Evolutionary conservation across 2,797 vertebrate species (phyloP), one percentile per base, ranked within the genome.

Genomic region (Ficedula albicollis): DNA sequence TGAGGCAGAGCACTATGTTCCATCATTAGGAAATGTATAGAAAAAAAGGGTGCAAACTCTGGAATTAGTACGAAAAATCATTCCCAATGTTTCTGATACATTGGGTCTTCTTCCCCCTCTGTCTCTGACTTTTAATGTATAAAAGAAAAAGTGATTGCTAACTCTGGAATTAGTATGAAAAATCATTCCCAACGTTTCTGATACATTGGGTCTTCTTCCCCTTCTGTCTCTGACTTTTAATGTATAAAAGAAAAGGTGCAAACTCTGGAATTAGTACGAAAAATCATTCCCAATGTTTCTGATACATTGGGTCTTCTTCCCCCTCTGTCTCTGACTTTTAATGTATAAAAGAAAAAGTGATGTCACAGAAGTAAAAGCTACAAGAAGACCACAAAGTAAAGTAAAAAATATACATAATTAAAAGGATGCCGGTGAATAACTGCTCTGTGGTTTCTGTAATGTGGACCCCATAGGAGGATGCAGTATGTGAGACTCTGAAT

Each of bases 291-390:
- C 21, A 55, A 13, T 0, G 1, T 59, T 87, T 89, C 46, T 83
- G 72, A 34, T 18, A 56, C 30, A 54, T 41, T 29, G 21, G 5
- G 6, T 62, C 41, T 88, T 51, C 36, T 89, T 85, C 66, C 15
- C 13, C 6, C 87, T 77, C 64, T 85, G 64, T 39, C 39, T 55
- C 34, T 54, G 66, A 41, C 43, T 86, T 89, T 75, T 38, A 75
- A 86, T 76, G 44, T 44, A 59, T 55, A 84, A 93, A 80, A 93
- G 41, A 78, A 88, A 81, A 92, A 76, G 39, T 84, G 77, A 81
- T 88, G 89, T 91, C 79, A 88, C 54, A 85, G 84, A 86, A 95
- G 76, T 81, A 93, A 92, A 91, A 91, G 44, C 89, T 78, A 85
- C 46, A 88, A 90, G 79, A 66, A 93, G 91, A 39, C 72, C 87